Conservation (phyloP, 1,140 invertebrate genomes). For the Apolygus lucorum region DNA sequence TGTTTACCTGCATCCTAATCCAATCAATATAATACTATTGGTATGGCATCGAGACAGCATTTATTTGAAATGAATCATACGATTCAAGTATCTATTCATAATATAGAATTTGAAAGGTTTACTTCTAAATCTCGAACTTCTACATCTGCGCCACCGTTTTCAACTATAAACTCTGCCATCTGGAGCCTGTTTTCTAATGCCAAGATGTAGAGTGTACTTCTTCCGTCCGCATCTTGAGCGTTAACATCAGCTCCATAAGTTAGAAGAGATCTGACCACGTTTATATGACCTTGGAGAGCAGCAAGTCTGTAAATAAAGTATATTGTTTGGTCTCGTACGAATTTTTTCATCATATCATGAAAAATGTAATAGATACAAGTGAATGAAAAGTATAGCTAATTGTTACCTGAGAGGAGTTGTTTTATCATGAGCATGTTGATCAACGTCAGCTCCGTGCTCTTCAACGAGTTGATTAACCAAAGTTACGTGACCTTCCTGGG, state of each 20-base stretch:
- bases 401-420: slow-evolving; percentile 80
- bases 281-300: slow-evolving; percentile 75
- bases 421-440: slow-evolving; percentile 86
- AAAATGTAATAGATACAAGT: no score
- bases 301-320: slow-evolving; percentile 60
- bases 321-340: no score
- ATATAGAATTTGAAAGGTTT: no score
- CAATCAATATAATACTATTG: no score
- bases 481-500: slow-evolving; percentile 73
- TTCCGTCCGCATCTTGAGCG: slow-evolving; percentile 82
- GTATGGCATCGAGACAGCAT: no score
- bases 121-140: slow-evolving; percentile 80
- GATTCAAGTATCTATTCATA: no score
- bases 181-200: slow-evolving; percentile 81
- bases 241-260: slow-evolving; percentile 76
- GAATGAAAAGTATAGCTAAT: no score
- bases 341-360: no score
- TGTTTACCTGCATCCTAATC: no score
- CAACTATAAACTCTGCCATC: slow-evolving; percentile 73
- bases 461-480: slow-evolving; percentile 64
- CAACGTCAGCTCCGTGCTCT: slow-evolving; percentile 65
- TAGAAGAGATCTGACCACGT: slow-evolving; percentile 65
- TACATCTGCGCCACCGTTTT: slow-evolving; percentile 67
- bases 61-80: no score
- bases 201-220: slow-evolving; percentile 84